A percentile compares a stretch with the other conserved stretches of the same genome.
These are phyloP conservation scores for Stigmatopora argus DNA, from an alignment of 2,113 vertebrate species.

Conservation along the genomic window DNA sequence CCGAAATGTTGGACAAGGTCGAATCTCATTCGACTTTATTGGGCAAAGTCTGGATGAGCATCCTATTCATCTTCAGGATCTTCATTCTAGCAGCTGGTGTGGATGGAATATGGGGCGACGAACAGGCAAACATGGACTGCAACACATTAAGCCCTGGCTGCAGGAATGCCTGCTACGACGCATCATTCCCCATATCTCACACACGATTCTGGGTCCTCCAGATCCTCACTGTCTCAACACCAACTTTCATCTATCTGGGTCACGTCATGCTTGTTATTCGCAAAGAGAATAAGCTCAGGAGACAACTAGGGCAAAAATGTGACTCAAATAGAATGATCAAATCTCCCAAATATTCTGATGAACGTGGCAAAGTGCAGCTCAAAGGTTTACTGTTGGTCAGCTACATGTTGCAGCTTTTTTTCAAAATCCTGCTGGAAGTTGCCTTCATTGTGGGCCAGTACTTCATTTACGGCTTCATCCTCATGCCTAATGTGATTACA, in stretches of 20 bases:
- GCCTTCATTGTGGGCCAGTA: slow-evolving; percentile 85
- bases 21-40: slow-evolving; percentile 67
- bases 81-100: slow-evolving; percentile 63
- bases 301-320: slow-evolving; percentile 52
- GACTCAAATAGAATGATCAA: slow-evolving; percentile 33
- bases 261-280: slow-evolving; percentile 65
- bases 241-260: slow-evolving; percentile 64
- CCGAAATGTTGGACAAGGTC: slow-evolving; percentile 64
- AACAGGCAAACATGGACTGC: slow-evolving; percentile 64
- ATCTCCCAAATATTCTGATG: slow-evolving; percentile 68
- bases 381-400: slow-evolving; percentile 79
- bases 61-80: slow-evolving; percentile 69
- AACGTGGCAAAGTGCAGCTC: slow-evolving; percentile 77
- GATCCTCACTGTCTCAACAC: slow-evolving; percentile 64
- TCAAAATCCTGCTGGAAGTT: slow-evolving; percentile 83
- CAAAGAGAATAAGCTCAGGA: slow-evolving; percentile 63
- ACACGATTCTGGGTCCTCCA: slow-evolving; percentile 71
- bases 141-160: slow-evolving; percentile 57
- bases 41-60: slow-evolving; percentile 69
- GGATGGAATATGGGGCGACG: slow-evolving; percentile 70
- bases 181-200: slow-evolving; percentile 65
- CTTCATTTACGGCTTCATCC: slow-evolving; percentile 49
- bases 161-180: slow-evolving; percentile 61
- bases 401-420: slow-evolving; percentile 80
- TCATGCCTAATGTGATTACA: too few relatives aligned